These are phyloP conservation scores for Diploptera punctata DNA, from an alignment of 2,888 invertebrate species.

Conservation along the genomic window DNA sequence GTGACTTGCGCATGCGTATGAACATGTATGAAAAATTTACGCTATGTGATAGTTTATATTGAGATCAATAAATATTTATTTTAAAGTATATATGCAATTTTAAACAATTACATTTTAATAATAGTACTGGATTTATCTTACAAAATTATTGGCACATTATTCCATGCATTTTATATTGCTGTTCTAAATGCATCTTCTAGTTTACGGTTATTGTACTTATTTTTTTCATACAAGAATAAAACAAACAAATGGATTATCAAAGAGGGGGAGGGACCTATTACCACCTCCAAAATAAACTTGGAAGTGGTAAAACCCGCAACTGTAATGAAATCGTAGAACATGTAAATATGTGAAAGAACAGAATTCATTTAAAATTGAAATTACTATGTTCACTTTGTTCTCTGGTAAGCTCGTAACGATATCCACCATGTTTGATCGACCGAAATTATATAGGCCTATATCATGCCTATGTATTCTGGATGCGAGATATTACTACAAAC, in stretches of 20 bases:
- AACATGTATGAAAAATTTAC: not conserved
- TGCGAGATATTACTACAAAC: not conserved
- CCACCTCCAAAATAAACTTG: not conserved
- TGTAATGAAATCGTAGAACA: not conserved
- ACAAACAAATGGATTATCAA: not conserved
- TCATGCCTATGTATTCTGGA: too few relatives aligned
- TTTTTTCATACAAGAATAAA: not conserved
- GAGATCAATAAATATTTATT: too few relatives aligned
- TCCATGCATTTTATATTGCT: too few relatives aligned
- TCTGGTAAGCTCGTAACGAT: too few relatives aligned
- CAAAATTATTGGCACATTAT: too few relatives aligned
- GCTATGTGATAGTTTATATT: too few relatives aligned
- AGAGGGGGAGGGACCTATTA: not conserved
- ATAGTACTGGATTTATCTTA: too few relatives aligned
- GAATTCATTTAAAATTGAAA: not conserved
- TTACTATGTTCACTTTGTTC: not conserved
- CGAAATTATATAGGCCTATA: not conserved
- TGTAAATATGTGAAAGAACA: not conserved
- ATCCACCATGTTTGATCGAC: not conserved
- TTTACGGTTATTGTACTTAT: too few relatives aligned
- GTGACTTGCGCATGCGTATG: constrained; percentile 41
- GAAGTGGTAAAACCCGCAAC: not conserved
- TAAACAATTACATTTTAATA: too few relatives aligned
- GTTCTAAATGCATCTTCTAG: too few relatives aligned
- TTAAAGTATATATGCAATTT: too few relatives aligned